Evolutionary conservation across 2,797 vertebrate species (phyloP).

Genomic region (Silurus lanzhouensis): DNA sequence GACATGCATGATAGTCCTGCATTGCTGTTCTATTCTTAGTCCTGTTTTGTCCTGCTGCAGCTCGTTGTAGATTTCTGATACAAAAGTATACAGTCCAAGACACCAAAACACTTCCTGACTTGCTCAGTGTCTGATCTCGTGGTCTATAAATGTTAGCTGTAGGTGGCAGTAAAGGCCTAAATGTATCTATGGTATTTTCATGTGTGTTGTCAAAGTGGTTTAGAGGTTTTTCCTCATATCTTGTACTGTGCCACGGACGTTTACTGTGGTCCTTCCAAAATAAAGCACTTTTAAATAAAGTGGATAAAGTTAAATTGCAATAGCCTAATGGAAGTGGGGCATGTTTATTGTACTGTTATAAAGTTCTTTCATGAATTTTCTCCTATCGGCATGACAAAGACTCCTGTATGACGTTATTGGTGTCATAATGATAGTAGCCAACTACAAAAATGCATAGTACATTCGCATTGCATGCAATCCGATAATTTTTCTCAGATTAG

Average conservation of each 20-base stretch:
- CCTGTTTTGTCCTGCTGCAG: background rate
- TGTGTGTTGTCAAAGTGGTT: background rate
- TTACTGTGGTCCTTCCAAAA: background rate
- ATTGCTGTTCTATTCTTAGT: background rate
- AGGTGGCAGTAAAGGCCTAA: background rate
- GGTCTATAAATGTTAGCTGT: background rate
- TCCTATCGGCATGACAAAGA: too few species aligned
- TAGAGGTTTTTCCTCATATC: background rate
- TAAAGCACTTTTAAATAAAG: too few species aligned
- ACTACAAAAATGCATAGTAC: too few species aligned
- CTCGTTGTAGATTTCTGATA: background rate
- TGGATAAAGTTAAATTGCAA: too few species aligned
- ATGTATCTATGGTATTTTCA: background rate
- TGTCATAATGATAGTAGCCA: too few species aligned
- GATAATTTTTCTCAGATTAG: too few species aligned
- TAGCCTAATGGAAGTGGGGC: too few species aligned
- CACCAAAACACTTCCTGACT: background rate
- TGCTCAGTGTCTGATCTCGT: background rate
- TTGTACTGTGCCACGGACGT: background rate
- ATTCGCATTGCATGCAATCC: too few species aligned
- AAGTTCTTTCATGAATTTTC: too few species aligned
- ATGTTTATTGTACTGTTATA: too few species aligned
- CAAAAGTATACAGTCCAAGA: background rate
- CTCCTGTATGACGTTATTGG: too few species aligned
- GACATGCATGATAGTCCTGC: background rate